phyloP scores from a whole-genome alignment of 2,888 invertebrate species.

The Lithophane ornitopus region DNA sequence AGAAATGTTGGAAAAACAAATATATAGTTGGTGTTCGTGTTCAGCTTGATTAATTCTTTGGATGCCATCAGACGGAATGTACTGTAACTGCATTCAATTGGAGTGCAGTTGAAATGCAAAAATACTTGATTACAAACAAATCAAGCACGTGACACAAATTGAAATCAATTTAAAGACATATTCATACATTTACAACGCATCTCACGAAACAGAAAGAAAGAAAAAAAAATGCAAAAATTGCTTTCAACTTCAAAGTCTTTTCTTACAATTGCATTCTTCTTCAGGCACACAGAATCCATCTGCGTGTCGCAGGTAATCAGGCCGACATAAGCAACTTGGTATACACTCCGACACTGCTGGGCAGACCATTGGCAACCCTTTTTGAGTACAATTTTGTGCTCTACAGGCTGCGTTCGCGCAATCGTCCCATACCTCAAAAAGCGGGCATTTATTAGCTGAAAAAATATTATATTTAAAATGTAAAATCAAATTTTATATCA shows the following conservation, averaged over 20 bases:
- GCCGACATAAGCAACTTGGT: constrained; percentile 14
- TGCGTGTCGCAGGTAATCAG: not conserved
- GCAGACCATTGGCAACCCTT: not conserved
- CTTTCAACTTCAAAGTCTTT: not conserved
- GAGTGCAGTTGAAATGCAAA: too few relatives aligned
- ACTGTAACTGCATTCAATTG: too few relatives aligned
- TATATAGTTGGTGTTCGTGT: too few relatives aligned
- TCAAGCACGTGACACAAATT: not conserved
- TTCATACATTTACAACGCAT: not conserved
- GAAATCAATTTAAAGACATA: not conserved
- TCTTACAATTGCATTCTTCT: constrained; percentile 8
- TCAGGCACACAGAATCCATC: constrained; percentile 10
- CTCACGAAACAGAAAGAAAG: not conserved
- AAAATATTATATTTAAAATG: not conserved
- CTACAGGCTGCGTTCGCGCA: constrained; percentile 16
- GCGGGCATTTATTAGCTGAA: constrained; percentile 11
- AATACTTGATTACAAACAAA: not conserved
- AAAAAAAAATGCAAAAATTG: not conserved
- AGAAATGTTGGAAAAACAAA: not conserved
- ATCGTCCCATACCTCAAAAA: constrained; percentile 8
- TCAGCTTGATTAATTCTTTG: too few relatives aligned
- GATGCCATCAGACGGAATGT: too few relatives aligned
- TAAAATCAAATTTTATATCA: not conserved
- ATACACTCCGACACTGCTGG: not conserved
- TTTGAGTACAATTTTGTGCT: constrained; percentile 7